Evolutionary conservation across 2,888 invertebrate species (phyloP).

Genomic region (Griposia aprilina): DNA sequence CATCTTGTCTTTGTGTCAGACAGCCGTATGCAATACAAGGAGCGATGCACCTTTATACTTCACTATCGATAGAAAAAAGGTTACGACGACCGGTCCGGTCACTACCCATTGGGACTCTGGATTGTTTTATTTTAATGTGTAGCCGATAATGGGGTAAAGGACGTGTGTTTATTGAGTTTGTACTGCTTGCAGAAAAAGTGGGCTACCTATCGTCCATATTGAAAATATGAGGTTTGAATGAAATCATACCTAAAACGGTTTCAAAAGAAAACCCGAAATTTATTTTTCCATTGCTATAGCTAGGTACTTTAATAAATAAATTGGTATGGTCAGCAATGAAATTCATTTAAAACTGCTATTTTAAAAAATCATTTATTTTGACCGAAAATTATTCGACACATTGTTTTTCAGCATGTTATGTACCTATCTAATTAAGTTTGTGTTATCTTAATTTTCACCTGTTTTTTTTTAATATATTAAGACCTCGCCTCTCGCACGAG

Average conservation of each 20-base stretch:
- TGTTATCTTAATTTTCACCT: not conserved
- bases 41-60: conserved; percentile 34
- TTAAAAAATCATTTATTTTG: too few relatives aligned
- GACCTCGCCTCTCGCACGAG: too few relatives aligned
- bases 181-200: conserved; percentile 37
- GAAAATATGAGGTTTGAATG: not conserved
- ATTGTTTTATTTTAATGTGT: conserved; percentile 42
- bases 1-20: conserved; percentile 43
- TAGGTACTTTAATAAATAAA: not conserved
- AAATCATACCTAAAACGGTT: not conserved
- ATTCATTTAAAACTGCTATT: not conserved
- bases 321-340: not conserved
- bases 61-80: conserved; percentile 34
- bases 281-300: not conserved
- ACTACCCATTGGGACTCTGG: conserved; percentile 46
- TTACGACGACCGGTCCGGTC: conserved; percentile 40
- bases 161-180: conserved; percentile 30
- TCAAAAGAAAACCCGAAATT: not conserved
- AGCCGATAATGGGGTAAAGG: conserved; percentile 47
- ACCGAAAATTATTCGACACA: not conserved
- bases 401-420: not conserved
- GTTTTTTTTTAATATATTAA: not conserved
- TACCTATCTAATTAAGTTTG: not conserved
- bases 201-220: not conserved
- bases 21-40: conserved; percentile 11